These are phyloP conservation scores for Aromia moschata DNA, from an alignment of 2,888 invertebrate species.

Conservation along the genomic window DNA sequence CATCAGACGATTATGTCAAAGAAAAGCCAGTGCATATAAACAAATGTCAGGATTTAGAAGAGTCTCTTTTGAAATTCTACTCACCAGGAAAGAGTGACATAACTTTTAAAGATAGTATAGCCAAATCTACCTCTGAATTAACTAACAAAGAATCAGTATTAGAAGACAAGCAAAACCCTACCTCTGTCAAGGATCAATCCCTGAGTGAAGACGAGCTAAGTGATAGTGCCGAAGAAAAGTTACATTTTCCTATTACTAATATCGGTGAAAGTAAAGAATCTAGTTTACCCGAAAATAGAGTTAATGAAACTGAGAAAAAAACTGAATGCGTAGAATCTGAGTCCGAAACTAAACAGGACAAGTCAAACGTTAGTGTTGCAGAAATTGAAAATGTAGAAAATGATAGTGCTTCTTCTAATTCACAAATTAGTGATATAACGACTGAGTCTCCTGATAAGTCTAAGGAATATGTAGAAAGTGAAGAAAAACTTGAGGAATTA, in stretches of 20 bases:
- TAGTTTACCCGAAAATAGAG: not conserved
- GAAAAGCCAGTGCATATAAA: not conserved
- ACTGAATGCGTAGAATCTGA: not conserved
- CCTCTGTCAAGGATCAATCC: not conserved
- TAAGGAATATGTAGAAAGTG: not conserved
- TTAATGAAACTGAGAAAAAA: not conserved
- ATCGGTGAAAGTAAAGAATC: not conserved
- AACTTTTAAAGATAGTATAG: not conserved
- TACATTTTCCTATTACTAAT: not conserved
- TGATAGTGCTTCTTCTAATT: not conserved
- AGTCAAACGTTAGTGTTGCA: not conserved
- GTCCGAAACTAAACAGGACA: not conserved
- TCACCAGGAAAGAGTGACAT: slow-evolving; percentile 3
- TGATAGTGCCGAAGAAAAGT: not conserved
- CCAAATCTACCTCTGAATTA: slow-evolving; percentile 9
- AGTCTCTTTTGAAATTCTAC: slow-evolving; percentile 4
- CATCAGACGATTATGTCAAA: not conserved
- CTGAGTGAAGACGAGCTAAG: not conserved
- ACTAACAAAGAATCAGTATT: slow-evolving; percentile 6
- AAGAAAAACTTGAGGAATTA: not conserved
- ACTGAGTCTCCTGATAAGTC: slow-evolving; percentile 11
- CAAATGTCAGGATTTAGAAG: not conserved
- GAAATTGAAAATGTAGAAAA: not conserved
- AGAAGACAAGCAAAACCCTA: not conserved
- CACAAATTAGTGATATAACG: slow-evolving; percentile 12